A percentile compares a stretch with the other conserved stretches of the same genome.
Evolutionary conservation across 2,888 invertebrate species (phyloP).

Genomic region (Leptinotarsa juncta): DNA sequence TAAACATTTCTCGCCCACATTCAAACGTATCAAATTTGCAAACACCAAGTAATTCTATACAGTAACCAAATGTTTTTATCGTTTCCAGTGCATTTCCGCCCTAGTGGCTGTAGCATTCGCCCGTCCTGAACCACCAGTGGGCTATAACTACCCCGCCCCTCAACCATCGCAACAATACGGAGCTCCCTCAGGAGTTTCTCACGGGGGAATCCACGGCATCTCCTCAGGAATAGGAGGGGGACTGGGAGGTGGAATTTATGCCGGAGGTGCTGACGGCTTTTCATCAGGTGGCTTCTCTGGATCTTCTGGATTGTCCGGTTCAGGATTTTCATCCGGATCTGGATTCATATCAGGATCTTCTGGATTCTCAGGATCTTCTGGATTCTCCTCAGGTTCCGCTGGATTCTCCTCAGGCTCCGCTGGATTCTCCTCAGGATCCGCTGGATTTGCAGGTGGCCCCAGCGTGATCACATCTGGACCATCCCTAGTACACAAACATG

Average conservation of each 20-base stretch:
- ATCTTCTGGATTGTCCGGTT: conserved; percentile 6
- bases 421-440: neutral
- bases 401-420: neutral
- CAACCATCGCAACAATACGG: conserved; percentile 61
- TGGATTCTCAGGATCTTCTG: conserved; percentile 6
- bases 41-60: no score
- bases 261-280: conserved; percentile 15
- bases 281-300: conserved; percentile 14
- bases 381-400: neutral
- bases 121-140: conserved; percentile 73
- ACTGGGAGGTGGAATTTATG: conserved; percentile 7
- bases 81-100: conserved; percentile 56
- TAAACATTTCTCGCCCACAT: no score
- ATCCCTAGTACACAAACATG: conserved; percentile 83
- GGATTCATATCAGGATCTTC: conserved; percentile 8
- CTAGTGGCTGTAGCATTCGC: conserved; percentile 72
- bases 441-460: conserved; percentile 24
- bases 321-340: conserved; percentile 11
- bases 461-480: conserved; percentile 58
- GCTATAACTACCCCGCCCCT: conserved; percentile 63
- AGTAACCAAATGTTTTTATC: neutral
- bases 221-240: conserved; percentile 15
- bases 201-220: conserved; percentile 49
- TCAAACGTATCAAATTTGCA: no score
- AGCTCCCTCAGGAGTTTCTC: conserved; percentile 58